Percentiles rank a stretch among this genome's conserved stretches.
phyloP scores from a whole-genome alignment of 2,888 invertebrate genomes.

The Cordilura impudica region DNA sequence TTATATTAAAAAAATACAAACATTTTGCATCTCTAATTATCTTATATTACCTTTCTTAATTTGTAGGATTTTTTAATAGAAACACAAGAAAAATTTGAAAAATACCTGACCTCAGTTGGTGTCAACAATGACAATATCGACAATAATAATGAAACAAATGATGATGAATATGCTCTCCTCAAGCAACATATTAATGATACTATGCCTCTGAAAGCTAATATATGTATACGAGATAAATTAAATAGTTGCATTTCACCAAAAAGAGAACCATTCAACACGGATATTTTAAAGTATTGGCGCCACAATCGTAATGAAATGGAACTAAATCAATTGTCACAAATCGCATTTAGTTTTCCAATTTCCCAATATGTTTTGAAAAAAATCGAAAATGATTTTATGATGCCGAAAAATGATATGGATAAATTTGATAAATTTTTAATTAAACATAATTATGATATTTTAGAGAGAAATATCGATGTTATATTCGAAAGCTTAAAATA shows the following conservation, averaged over 20 bases:
- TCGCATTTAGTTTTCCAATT: constrained; percentile 6
- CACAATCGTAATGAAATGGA: constrained; percentile 1
- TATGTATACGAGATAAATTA: constrained; percentile 3
- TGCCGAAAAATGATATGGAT: background rate
- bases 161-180: constrained; percentile 34
- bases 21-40: background rate
- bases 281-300: constrained; percentile 35
- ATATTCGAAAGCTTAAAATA: constrained; percentile 11
- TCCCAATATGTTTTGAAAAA: constrained; percentile 2
- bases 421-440: constrained; percentile 29
- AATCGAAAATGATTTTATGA: background rate
- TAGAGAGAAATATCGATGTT: constrained; percentile 12
- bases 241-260: constrained; percentile 3
- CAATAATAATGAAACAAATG: background rate
- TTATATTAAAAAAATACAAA: too few species aligned
- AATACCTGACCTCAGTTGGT: background rate
- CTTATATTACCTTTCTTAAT: background rate
- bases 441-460: constrained; percentile 15
- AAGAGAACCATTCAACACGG: constrained; percentile 16
- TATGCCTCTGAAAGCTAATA: constrained; percentile 3
- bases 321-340: constrained; percentile 16
- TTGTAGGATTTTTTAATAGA: background rate
- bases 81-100: constrained; percentile 12
- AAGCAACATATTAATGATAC: constrained; percentile 26
- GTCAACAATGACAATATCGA: background rate